A percentile compares a stretch with the other conserved stretches of the same genome.
Evolutionary conservation across 2,797 vertebrate genomes (phyloP).

Genomic region (Schizopygopsis pylzovi): DNA sequence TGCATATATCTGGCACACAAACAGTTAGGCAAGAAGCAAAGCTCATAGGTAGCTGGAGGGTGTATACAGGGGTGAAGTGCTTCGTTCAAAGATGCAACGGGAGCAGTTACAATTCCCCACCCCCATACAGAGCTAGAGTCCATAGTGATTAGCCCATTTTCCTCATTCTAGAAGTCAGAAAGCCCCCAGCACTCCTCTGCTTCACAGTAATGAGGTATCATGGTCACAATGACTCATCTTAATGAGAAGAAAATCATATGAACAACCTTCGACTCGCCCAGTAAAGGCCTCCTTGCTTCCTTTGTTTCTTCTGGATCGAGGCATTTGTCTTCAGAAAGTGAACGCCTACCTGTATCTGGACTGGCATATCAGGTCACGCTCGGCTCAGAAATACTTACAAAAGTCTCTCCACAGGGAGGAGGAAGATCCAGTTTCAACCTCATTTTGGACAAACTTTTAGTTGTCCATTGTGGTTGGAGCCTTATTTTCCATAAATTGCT

Average conservation of each 20-base stretch:
- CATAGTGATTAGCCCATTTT: slow-evolving; percentile 24
- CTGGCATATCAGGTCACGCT: slow-evolving; percentile 42
- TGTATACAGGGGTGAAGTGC: background rate
- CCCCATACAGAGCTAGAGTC: background rate
- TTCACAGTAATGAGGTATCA: slow-evolving; percentile 26
- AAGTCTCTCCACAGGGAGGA: slow-evolving; percentile 16
- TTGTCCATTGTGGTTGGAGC: slow-evolving; percentile 28
- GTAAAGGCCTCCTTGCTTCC: slow-evolving; percentile 15
- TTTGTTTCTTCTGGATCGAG: slow-evolving; percentile 40
- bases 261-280: background rate
- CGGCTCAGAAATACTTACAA: slow-evolving; percentile 26
- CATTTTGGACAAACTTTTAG: background rate
- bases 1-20: background rate
- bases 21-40: background rate
- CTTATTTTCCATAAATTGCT: background rate
- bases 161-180: background rate
- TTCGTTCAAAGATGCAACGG: background rate
- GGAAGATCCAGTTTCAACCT: background rate
- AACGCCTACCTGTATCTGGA: slow-evolving; percentile 26
- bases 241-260: slow-evolving; percentile 32
- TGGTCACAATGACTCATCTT: slow-evolving; percentile 32
- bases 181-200: slow-evolving; percentile 3
- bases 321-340: slow-evolving; percentile 23
- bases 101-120: background rate
- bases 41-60: background rate